These are phyloP conservation scores for Microchrysa polita DNA, from an alignment of 2,888 invertebrate genomes.

Conservation along the genomic window DNA sequence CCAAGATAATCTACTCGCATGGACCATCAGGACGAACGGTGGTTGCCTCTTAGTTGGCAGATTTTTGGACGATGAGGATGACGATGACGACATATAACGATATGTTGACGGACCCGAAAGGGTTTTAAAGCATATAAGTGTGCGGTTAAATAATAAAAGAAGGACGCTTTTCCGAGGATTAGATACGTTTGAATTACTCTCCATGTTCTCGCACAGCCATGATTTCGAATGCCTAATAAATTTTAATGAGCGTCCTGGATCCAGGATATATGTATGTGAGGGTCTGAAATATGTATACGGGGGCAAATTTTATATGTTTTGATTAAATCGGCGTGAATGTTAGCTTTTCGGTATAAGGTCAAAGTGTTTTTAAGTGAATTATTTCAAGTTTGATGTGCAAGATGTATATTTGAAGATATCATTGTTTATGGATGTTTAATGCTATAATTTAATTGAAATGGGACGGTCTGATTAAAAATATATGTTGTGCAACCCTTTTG, in stretches of 20 bases:
- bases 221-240: slow-evolving; percentile 28
- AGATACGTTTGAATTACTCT: neutral
- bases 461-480: no score
- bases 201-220: neutral
- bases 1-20: slow-evolving; percentile 19
- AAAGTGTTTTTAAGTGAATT: no score
- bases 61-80: neutral
- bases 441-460: no score
- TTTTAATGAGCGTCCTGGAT: slow-evolving; percentile 34
- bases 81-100: no score
- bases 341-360: no score
- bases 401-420: no score
- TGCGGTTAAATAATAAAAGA: slow-evolving; percentile 36
- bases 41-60: neutral
- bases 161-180: slow-evolving; percentile 6
- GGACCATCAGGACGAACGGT: neutral
- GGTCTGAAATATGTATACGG: no score
- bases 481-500: no score
- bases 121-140: slow-evolving; percentile 31
- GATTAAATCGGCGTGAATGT: no score
- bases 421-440: no score
- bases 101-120: neutral
- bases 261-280: neutral
- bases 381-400: no score
- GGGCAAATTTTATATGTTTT: no score